phyloP scores from a whole-genome alignment of 2,888 invertebrate genomes.

The Agonopterix heracliana region DNA sequence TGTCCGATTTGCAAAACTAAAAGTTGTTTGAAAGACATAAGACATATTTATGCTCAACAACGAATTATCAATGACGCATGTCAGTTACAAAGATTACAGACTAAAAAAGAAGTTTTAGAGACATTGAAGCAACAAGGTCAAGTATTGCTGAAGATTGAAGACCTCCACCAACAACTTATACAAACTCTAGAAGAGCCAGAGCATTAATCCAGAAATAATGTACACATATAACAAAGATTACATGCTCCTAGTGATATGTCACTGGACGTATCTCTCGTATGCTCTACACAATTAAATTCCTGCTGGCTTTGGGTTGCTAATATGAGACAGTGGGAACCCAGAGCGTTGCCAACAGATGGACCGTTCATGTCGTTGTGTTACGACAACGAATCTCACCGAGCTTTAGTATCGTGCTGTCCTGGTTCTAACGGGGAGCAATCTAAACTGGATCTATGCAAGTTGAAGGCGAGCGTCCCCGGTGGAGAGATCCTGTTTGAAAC shows the following conservation, averaged over 20 bases:
- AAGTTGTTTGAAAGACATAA: constrained; percentile 80
- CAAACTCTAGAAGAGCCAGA: constrained; percentile 77
- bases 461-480: constrained; percentile 44
- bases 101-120: constrained; percentile 76
- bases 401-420: constrained; percentile 83
- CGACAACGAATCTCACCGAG: too few species aligned
- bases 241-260: constrained; percentile 77
- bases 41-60: constrained; percentile 87
- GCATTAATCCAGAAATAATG: constrained; percentile 80
- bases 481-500: constrained; percentile 72
- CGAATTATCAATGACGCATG: constrained; percentile 86
- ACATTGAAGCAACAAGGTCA: constrained; percentile 70
- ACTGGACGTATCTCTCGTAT: constrained; percentile 80
- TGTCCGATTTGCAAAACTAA: constrained; percentile 93
- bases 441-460: constrained; percentile 55
- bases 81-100: constrained; percentile 81
- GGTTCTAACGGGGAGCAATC: constrained; percentile 58
- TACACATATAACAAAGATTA: constrained; percentile 71
- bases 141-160: constrained; percentile 45
- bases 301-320: constrained; percentile 80
- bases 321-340: constrained; percentile 42
- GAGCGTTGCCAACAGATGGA: too few species aligned
- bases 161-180: constrained; percentile 40
- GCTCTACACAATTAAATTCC: constrained; percentile 77
- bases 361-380: too few species aligned